These are phyloP conservation scores for Sitophilus oryzae DNA, from an alignment of 1,140 invertebrate genomes.

Conservation along the genomic window DNA sequence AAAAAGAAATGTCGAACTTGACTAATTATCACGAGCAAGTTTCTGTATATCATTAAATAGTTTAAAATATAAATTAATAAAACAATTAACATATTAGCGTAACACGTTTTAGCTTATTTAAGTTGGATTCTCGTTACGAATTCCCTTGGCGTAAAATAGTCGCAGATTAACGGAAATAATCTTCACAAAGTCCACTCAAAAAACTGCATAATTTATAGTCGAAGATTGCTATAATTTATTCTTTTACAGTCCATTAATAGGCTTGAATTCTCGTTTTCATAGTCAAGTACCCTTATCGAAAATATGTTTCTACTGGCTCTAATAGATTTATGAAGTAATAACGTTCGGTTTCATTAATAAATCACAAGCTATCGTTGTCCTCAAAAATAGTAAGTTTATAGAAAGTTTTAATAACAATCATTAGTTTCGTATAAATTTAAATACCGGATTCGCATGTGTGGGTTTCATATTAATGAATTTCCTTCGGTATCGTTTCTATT, in stretches of 20 bases:
- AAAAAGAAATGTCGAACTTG: too few relatives aligned
- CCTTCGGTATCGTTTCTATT: conserved; percentile 9
- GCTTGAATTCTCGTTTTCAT: not conserved
- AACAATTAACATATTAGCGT: too few relatives aligned
- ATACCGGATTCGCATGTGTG: conserved; percentile 18
- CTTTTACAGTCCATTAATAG: not conserved
- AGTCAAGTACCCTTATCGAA: conserved; percentile 6
- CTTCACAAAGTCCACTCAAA: not conserved
- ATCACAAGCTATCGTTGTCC: conserved; percentile 16
- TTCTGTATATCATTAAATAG: too few relatives aligned
- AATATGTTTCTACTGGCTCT: conserved; percentile 1
- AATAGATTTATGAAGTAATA: conserved; percentile 14
- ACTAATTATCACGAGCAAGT: too few relatives aligned
- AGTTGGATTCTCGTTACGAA: too few relatives aligned
- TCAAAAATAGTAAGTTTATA: conserved; percentile 18
- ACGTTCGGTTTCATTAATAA: conserved; percentile 14
- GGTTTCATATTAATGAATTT: conserved; percentile 18
- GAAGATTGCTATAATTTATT: not conserved
- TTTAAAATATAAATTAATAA: too few relatives aligned
- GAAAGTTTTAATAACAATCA: conserved; percentile 19
- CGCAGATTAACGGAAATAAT: not conserved
- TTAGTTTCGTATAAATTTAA: conserved; percentile 18
- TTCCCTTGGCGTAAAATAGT: too few relatives aligned
- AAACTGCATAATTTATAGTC: conserved; percentile 2
- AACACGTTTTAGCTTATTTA: too few relatives aligned